Evolutionary conservation across 1,140 invertebrate species (phyloP).

Genomic region (Oncopeltus fasciatus): DNA sequence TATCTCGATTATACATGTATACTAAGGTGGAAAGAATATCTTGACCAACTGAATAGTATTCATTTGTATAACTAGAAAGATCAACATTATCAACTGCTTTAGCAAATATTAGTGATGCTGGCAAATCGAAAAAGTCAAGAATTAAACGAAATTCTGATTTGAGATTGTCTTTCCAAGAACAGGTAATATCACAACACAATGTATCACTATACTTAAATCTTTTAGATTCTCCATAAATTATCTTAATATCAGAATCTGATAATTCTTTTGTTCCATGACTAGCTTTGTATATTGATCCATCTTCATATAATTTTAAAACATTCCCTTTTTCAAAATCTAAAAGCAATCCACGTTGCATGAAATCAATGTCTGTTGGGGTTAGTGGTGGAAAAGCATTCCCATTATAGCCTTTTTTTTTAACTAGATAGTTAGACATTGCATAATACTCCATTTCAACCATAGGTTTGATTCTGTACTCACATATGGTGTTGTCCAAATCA

Average conservation of each 20-base stretch:
- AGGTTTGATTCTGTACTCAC: conserved; percentile 48
- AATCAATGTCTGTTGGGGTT: conserved; percentile 39
- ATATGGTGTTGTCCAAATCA: conserved; percentile 62
- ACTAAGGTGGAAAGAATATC: conserved; percentile 47
- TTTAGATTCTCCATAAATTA: conserved; percentile 34
- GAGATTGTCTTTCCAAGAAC: conserved; percentile 44
- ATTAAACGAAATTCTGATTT: conserved; percentile 45
- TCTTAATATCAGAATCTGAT: conserved; percentile 38
- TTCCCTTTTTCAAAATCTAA: conserved; percentile 59
- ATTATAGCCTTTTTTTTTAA: conserved; percentile 45
- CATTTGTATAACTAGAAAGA: conserved; percentile 32
- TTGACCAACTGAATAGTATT: conserved; percentile 44
- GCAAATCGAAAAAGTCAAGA: conserved; percentile 64
- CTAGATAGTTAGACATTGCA: conserved; percentile 43
- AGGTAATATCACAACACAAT: conserved; percentile 40
- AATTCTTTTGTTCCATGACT: conserved; percentile 53
- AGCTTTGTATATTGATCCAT: conserved; percentile 47
- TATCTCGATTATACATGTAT: conserved; percentile 44
- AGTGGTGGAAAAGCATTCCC: conserved; percentile 37
- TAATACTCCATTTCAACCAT: conserved; percentile 48
- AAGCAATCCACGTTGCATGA: conserved; percentile 58
- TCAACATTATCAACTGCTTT: conserved; percentile 55
- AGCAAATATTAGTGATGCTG: conserved; percentile 49
- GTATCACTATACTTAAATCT: conserved; percentile 41
- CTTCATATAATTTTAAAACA: conserved; percentile 44